Base-by-base conservation (phyloP, 2,797 vertebrate genomes). In the Helostoma temminkii region DNA sequence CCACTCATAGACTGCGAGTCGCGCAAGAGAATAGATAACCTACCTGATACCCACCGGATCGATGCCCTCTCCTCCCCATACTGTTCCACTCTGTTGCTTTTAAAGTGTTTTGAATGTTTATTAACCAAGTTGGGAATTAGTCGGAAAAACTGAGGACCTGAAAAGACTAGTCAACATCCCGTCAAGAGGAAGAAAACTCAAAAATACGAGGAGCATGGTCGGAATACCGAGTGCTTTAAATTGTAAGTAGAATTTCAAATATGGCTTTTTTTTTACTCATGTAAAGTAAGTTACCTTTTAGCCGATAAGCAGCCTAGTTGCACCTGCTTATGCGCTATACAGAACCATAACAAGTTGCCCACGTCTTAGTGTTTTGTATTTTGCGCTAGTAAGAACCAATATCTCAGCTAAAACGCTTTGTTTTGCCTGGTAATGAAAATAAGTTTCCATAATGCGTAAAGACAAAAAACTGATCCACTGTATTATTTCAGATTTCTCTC, bases 161-260 rank as follows among this genome's bases (percentile, higher is more conserved):
- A 12, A 43, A 42, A 34, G 28, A 72, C 22, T 42, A n/a, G 24
- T 41, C 36, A 15, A 56, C 30, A 24, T 43, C 57, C 50, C 64
- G 48, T 28, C 39, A 57, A 46, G 46, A 63, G 11, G 36, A 52
- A 12, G 45, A 71, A 49, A 63, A 43, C 47, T 42, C 16, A 0
- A 16, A 24, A 32, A 64, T 4, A 55, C 22, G 16, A 67, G 71
- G 74, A 83, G 66, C 62, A 92, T 91, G 90, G 88, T 92, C 22
- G 89, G 91, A 63, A 93, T 93, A 53, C 87, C 80, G 34, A 82
- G 84, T 65, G 79, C 75, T 66, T 89, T 86, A 64, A 90, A 84
- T 21, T 84, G 92, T 93, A 71, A 93, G 91, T 87, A 61, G 1
- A 52, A 3, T 65, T 72, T 32, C 12, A 30, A 9, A 63, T 16